Percentiles rank a stretch among this genome's conserved stretches.
Conservation (phyloP, 2,797 vertebrate species). For the Menidia menidia region DNA sequence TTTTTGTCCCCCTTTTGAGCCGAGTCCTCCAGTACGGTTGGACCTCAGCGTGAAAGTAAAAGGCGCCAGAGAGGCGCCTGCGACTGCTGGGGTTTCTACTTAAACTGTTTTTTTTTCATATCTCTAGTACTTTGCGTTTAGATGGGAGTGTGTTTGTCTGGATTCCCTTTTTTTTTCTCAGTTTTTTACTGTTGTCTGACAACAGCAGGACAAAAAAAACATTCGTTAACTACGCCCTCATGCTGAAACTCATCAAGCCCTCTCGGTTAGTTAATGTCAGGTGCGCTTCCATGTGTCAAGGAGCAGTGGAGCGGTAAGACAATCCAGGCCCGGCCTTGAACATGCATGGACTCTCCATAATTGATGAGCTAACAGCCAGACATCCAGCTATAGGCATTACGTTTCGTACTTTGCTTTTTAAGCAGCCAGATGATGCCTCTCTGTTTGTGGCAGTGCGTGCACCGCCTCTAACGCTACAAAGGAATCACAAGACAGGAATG, state of each 20-base stretch:
- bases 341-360: slow-evolving; percentile 71
- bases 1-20: slow-evolving; percentile 9
- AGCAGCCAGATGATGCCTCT: slow-evolving; percentile 37
- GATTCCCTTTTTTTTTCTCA: slow-evolving; percentile 6
- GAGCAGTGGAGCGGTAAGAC: slow-evolving; percentile 63
- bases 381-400: slow-evolving; percentile 61
- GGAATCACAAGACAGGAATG: not conserved
- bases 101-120: slow-evolving; percentile 7
- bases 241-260: slow-evolving; percentile 17
- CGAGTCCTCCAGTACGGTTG: slow-evolving; percentile 4
- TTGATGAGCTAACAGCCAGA: slow-evolving; percentile 66
- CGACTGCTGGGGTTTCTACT: slow-evolving; percentile 12
- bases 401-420: slow-evolving; percentile 58
- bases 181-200: not conserved
- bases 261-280: slow-evolving; percentile 53
- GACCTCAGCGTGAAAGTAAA: not conserved
- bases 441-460: slow-evolving; percentile 2
- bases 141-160: slow-evolving; percentile 1
- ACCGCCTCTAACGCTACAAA: slow-evolving; percentile 3
- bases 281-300: slow-evolving; percentile 55
- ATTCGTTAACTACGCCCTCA: slow-evolving; percentile 27
- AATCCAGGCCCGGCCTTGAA: slow-evolving; percentile 58
- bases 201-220: slow-evolving; percentile 18
- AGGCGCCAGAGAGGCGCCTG: too few species aligned
- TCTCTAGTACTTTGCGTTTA: slow-evolving; percentile 19